These are phyloP conservation scores for Cyprinus carpio DNA, from an alignment of 2,113 vertebrate genomes.

Conservation along the genomic window DNA sequence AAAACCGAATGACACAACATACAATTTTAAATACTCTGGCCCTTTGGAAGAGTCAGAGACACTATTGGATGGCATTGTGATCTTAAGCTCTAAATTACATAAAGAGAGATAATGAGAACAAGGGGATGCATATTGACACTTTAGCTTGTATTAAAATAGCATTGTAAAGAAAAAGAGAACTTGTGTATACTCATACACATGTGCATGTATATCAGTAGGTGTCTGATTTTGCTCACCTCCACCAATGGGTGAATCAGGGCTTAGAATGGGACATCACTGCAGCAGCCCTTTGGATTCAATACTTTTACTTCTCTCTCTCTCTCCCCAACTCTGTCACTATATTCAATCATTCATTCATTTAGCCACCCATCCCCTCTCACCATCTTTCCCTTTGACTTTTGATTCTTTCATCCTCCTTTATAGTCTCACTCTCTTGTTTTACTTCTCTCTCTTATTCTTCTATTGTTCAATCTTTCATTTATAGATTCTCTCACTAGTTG, in stretches of 20 bases:
- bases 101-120: not conserved
- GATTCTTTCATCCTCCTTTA: not conserved
- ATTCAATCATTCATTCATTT: constrained; percentile 6
- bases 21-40: constrained; percentile 48
- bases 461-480: constrained; percentile 37
- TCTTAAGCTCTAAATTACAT: constrained; percentile 14
- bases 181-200: no score
- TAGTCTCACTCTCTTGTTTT: no score
- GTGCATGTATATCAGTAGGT: constrained; percentile 13
- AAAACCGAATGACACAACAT: constrained; percentile 44
- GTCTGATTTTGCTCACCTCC: constrained; percentile 26
- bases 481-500: not conserved
- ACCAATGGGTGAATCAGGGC: constrained; percentile 24
- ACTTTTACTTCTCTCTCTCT: constrained; percentile 29
- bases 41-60: constrained; percentile 30
- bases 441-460: constrained; percentile 7
- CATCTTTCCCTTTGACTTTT: constrained; percentile 33
- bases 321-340: constrained; percentile 22
- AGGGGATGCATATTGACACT: not conserved
- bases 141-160: not conserved
- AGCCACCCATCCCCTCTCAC: constrained; percentile 55
- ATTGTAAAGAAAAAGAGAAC: not conserved
- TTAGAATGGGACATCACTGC: constrained; percentile 63
- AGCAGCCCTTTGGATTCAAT: constrained; percentile 58
- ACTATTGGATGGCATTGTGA: constrained; percentile 2